A percentile compares a stretch with the other conserved stretches of the same genome.
Conservation (phyloP, 2,888 invertebrate species). For the Automeris io region DNA sequence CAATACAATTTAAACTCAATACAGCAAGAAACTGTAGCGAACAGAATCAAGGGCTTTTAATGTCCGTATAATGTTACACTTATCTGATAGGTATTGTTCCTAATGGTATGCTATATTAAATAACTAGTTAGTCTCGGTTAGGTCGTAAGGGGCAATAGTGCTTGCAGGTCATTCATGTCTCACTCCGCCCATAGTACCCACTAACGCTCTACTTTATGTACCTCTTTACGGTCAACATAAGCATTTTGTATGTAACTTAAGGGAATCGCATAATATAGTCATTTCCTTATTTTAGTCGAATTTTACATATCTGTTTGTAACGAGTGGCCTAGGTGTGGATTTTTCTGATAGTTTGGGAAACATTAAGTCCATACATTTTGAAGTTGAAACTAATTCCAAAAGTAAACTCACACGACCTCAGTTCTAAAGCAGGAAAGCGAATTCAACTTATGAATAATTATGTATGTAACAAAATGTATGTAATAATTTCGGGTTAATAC, state of each 20-base stretch:
- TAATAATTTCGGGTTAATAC: no score
- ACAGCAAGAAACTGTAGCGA: constrained; percentile 10
- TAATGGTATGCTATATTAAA: constrained; percentile 20
- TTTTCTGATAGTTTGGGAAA: no score
- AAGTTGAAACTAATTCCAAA: no score
- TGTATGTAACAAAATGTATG: no score
- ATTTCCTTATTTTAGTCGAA: not conserved
- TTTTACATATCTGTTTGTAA: not conserved
- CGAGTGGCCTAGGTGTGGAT: not conserved
- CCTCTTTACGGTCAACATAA: constrained; percentile 6
- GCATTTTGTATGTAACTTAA: constrained; percentile 7
- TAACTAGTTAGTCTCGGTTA: constrained; percentile 35
- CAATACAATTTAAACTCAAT: not conserved
- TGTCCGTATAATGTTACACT: constrained; percentile 5
- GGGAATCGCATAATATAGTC: not conserved
- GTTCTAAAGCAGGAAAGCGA: no score
- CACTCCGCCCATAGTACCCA: constrained; percentile 52
- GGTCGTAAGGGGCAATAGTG: constrained; percentile 47
- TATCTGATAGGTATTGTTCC: constrained; percentile 5
- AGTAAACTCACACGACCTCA: no score
- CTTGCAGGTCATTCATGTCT: constrained; percentile 52
- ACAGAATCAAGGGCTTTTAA: not conserved
- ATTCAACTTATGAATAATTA: no score
- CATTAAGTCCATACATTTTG: no score
- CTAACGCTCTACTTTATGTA: constrained; percentile 38